phyloP scores from a whole-genome alignment of 2,888 invertebrate genomes.

The Adelognathus sp. region DNA sequence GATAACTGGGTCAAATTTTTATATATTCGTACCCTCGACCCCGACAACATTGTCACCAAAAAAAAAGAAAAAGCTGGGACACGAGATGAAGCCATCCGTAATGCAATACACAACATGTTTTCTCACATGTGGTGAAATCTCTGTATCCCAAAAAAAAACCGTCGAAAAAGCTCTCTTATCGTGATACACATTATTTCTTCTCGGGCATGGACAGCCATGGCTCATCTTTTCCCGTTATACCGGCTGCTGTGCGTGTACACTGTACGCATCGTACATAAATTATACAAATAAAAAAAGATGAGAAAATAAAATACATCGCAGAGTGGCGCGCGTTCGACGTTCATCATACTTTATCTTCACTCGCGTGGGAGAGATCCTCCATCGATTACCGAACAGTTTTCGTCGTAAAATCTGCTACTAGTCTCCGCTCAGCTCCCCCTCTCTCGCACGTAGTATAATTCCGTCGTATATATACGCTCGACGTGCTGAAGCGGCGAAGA shows the following conservation, averaged over 20 bases:
- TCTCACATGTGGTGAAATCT: not conserved
- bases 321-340: constrained; percentile 40
- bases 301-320: too few species aligned
- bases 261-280: constrained; percentile 24
- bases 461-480: constrained; percentile 45
- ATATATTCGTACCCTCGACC: too few species aligned
- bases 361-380: constrained; percentile 47
- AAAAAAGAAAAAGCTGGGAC: too few species aligned
- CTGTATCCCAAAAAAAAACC: not conserved
- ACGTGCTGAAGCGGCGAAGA: constrained; percentile 39
- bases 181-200: constrained; percentile 27
- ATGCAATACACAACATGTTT: too few species aligned
- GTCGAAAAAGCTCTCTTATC: not conserved
- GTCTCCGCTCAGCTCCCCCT: constrained; percentile 61
- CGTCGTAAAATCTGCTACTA: constrained; percentile 62
- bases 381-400: constrained; percentile 59
- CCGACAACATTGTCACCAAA: too few species aligned
- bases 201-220: not conserved
- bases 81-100: too few species aligned
- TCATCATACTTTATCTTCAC: constrained; percentile 52
- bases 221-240: not conserved
- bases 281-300: constrained; percentile 36
- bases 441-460: constrained; percentile 55
- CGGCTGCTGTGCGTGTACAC: too few species aligned
- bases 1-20: too few species aligned